Percentiles rank a stretch among this genome's conserved stretches.
phyloP scores from a whole-genome alignment of 2,888 invertebrate species.

The Drosophila mimetica region DNA sequence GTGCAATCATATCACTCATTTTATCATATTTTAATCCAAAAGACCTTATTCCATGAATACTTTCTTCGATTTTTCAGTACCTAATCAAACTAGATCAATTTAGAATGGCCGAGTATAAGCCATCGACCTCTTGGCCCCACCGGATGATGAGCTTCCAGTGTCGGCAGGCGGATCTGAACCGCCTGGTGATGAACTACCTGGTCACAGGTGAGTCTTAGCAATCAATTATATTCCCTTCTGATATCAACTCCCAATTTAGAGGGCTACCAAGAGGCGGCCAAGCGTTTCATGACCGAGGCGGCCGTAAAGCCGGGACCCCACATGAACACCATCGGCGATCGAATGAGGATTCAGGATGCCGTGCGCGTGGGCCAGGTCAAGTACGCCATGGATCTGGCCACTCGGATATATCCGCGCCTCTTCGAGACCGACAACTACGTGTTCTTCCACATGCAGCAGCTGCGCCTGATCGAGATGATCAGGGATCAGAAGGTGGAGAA shows the following conservation, averaged over 20 bases:
- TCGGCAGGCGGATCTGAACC: conserved; percentile 64
- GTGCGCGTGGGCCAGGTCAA: conserved; percentile 53
- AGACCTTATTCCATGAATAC: too few species aligned
- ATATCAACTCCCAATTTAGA: conserved; percentile 26
- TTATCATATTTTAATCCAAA: too few species aligned
- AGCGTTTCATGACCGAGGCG: conserved; percentile 49
- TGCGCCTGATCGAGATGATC: conserved; percentile 61
- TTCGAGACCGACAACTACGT: conserved; percentile 68
- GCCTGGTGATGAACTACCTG: conserved; percentile 61
- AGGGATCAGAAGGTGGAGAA: conserved; percentile 42
- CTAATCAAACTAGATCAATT: conserved; percentile 15
- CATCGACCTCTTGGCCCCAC: conserved; percentile 46
- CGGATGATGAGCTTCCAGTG: conserved; percentile 63
- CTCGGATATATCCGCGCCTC: conserved; percentile 49
- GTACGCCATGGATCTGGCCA: conserved; percentile 64
- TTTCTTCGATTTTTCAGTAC: conserved; percentile 9
- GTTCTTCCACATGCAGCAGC: conserved; percentile 69
- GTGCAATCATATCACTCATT: too few species aligned
- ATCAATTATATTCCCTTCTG: neutral
- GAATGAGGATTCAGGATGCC: conserved; percentile 46
- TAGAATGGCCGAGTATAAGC: conserved; percentile 18
- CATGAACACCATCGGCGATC: conserved; percentile 36
- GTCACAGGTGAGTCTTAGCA: conserved; percentile 39
- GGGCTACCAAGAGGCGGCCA: conserved; percentile 60
- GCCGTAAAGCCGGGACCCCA: conserved; percentile 19